Evolutionary conservation across 2,797 vertebrate species (phyloP), one percentile per base, ranked within the genome.

Genomic region (Pitangus sulphuratus): DNA sequence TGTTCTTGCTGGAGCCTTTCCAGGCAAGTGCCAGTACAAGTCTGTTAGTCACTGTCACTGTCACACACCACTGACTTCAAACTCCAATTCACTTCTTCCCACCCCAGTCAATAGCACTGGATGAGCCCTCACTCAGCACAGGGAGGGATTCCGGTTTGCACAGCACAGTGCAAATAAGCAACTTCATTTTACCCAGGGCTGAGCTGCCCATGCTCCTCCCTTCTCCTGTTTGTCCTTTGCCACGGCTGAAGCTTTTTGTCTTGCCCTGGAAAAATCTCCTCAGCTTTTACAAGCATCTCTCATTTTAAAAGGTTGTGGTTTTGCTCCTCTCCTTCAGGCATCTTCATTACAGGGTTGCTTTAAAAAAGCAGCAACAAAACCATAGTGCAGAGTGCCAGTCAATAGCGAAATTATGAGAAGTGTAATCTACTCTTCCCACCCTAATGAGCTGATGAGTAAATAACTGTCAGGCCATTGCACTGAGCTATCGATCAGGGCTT

Each of bases 371-470:
- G 0, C 76, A 90, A 60, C 64, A 87, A 56, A 80, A 56, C 66
- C 75, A 62, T 61, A 58, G 60, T 39, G 57, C 40, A 85, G n/a
- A 2, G 33, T 69, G 81, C 72, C 61, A 85, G 82, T 94, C 93
- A 54, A 94, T 76, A 85, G 80, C 10, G 48, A 68, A 89, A 95
- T 95, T 81, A 91, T 89, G 84, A 92, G 93, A 87, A 85, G 72
- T 33, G 62, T 81, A 95, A 94, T 95, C 93, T 84, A 94, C 94
- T 94, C 95, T 84, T 69, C 80, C 69, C 86, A 89, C 82, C 53
- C 86, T 97, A 89, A 96, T 64, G 92, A 97, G 93, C 77, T 86
- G 91, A 74, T 54, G 88, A 96, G 95, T 96, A 94, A 97, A 95
- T 93, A 94, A 84, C 79, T 83, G 95, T 75, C 95, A 93, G 85